phyloP scores from a whole-genome alignment of 2,888 invertebrate species.

The Dorcus hopei region DNA sequence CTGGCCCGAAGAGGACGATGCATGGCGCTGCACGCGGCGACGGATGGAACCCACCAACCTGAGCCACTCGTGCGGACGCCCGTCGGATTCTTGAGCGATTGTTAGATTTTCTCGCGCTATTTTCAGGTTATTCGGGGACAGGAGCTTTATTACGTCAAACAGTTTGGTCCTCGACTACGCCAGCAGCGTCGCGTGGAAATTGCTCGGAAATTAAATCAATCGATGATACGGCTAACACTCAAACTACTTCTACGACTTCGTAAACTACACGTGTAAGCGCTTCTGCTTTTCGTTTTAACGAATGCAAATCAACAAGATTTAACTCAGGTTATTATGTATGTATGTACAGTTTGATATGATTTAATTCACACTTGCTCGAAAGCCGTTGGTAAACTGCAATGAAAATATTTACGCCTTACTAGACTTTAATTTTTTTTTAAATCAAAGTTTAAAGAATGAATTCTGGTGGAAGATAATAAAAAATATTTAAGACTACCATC shows the following conservation, averaged over 20 bases:
- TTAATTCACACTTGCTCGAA: no score
- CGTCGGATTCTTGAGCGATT: slow-evolving; percentile 36
- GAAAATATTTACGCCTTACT: no score
- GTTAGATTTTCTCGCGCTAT: slow-evolving; percentile 44
- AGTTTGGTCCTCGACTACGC: slow-evolving; percentile 29
- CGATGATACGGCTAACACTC: neutral
- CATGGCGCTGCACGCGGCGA: slow-evolving; percentile 49
- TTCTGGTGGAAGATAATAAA: no score
- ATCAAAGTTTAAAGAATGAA: no score
- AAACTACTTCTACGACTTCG: neutral
- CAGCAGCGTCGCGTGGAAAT: slow-evolving; percentile 4
- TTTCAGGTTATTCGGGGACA: slow-evolving; percentile 39
- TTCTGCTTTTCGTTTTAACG: slow-evolving; percentile 15
- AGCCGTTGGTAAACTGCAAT: no score
- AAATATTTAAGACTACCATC: no score
- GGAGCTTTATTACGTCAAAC: slow-evolving; percentile 45
- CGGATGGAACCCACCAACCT: slow-evolving; percentile 50
- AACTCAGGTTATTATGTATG: neutral
- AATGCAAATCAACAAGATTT: slow-evolving; percentile 1
- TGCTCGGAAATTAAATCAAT: neutral
- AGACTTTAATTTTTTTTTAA: no score
- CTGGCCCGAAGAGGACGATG: slow-evolving; percentile 30
- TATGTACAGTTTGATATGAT: neutral
- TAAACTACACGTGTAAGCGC: slow-evolving; percentile 12
- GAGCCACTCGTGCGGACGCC: slow-evolving; percentile 45